Evolutionary conservation across 23 tunicate genomes (phyloP), one percentile per base, ranked within the genome.

Genomic region (Styela clava): DNA sequence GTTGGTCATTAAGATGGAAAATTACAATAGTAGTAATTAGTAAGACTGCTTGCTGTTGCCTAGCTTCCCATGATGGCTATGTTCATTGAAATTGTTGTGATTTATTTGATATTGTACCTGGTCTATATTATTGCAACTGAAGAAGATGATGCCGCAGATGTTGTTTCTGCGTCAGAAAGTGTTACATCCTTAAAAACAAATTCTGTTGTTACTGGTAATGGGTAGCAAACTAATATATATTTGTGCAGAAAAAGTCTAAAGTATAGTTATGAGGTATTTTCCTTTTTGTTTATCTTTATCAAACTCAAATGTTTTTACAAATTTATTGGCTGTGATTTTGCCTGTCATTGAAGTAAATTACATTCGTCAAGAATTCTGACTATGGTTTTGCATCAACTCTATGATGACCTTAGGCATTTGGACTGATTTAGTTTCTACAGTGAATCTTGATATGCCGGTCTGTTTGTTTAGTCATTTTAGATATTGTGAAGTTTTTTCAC

Each of bases 51-150:
- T n/a, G n/a, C n/a, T n/a, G n/a, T 44, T 5, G 56, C 56, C 56
- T 44, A 44, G 56, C 56, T 12, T 44, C 12, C 9, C 12, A 44
- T 5, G 56, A 76, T 76, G 81, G 81, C 81, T 44, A 76, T 76
- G 81, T 44, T 76, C 21, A 56, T 76, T 76, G 81, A 76, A 76
- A 56, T 76, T 44, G 31, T 76, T 22, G 65, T 44, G 31, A 29
- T 76, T 5, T 76, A 76, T 52, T 27, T 76, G 31, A 27, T 44
- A 44, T 52, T 76, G 16, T 76, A 76, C 71, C 0, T 76, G 24
- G 30, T 76, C n/a, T 76, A 76, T 52, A 76, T 76, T 7, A 76
- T 76, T 61, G 90, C 78, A 32, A 61, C 35, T 20, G 82, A 35
- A 33, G 82, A 83, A 33, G 82, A 61, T 61, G 82, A 74, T 52